A percentile compares a stretch with the other conserved stretches of the same genome.
Conservation (phyloP, 2,888 invertebrate genomes). For the Plemyria rubiginata region DNA sequence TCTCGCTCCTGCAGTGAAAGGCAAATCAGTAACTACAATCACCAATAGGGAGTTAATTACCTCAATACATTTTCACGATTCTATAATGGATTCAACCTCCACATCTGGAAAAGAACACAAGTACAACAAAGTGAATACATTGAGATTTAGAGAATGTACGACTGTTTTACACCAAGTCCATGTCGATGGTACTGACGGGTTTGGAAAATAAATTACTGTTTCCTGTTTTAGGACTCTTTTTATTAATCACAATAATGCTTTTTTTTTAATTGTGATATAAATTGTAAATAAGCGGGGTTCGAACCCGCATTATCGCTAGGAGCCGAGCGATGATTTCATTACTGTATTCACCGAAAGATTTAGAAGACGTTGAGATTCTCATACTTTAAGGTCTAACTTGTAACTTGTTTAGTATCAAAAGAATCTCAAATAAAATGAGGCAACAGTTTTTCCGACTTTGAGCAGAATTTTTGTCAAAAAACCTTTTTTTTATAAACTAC, state of each 20-base stretch:
- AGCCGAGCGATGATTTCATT: background rate
- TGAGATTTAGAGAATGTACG: slow-evolving; percentile 69
- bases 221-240: slow-evolving; percentile 20
- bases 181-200: slow-evolving; percentile 52
- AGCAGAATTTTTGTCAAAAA: background rate
- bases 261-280: slow-evolving; percentile 4
- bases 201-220: slow-evolving; percentile 37
- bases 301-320: slow-evolving; percentile 11
- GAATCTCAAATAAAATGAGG: no score
- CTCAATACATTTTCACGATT: slow-evolving; percentile 84
- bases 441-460: background rate
- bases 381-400: background rate
- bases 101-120: slow-evolving; percentile 85
- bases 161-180: slow-evolving; percentile 84
- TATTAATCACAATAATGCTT: slow-evolving; percentile 7
- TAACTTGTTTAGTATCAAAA: no score
- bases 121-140: slow-evolving; percentile 84
- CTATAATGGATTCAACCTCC: slow-evolving; percentile 84
- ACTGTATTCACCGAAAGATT: background rate
- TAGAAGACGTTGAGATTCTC: background rate
- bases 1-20: slow-evolving; percentile 61
- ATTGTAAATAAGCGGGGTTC: background rate
- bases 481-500: background rate
- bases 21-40: slow-evolving; percentile 79
- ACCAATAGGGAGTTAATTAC: slow-evolving; percentile 85